A percentile compares a stretch with the other conserved stretches of the same genome.
Evolutionary conservation across 2,113 vertebrate genomes (phyloP).

Genomic region (Tachycineta bicolor): DNA sequence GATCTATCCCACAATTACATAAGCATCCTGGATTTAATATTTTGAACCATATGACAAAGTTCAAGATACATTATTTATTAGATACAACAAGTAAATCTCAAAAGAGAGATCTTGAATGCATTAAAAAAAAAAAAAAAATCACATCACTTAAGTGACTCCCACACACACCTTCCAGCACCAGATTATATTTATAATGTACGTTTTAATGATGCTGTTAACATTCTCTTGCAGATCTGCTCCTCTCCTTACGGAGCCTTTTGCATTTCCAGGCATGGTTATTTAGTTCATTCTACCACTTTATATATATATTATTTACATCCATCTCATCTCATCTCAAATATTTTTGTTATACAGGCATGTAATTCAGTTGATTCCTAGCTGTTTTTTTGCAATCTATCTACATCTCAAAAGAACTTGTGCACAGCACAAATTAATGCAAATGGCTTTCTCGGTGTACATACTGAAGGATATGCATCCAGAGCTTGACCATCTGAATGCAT

Average conservation of each 20-base stretch:
- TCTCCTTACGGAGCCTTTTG: background rate
- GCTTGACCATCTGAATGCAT: background rate
- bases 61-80: constrained; percentile 29
- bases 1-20: background rate
- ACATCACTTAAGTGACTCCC: background rate
- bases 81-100: constrained; percentile 21
- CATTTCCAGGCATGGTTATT: background rate
- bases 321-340: background rate
- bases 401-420: constrained; percentile 54
- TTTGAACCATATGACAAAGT: constrained; percentile 16
- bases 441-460: background rate
- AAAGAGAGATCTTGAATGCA: background rate
- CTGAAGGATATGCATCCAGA: background rate
- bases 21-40: background rate
- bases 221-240: constrained; percentile 15
- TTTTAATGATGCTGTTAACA: background rate
- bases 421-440: constrained; percentile 59
- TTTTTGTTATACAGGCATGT: background rate
- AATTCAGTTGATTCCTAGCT: background rate
- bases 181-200: background rate
- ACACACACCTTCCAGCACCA: background rate
- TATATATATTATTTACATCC: background rate
- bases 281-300: background rate
- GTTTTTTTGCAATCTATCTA: background rate
- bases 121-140: background rate